Evolutionary conservation across 1,140 invertebrate species (phyloP).

Genomic region (Zaprionus camerounensis): DNA sequence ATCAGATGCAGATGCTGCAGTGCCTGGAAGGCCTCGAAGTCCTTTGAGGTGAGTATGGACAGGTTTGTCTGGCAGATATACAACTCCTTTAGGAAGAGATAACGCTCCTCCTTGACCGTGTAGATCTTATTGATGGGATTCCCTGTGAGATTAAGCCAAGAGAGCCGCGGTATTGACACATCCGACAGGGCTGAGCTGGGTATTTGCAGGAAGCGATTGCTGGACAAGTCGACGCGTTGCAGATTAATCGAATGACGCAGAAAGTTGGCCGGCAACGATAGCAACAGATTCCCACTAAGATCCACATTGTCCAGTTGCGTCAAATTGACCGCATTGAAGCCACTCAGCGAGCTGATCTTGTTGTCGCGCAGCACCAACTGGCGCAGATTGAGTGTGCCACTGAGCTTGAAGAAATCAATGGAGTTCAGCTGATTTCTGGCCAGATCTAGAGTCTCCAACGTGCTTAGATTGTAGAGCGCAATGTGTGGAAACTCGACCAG

Average conservation of each 20-base stretch:
- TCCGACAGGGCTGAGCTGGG: constrained; percentile 92
- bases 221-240: constrained; percentile 90
- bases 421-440: constrained; percentile 89
- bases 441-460: constrained; percentile 90
- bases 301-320: constrained; percentile 90
- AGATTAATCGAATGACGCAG: constrained; percentile 90
- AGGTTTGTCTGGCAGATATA: constrained; percentile 93
- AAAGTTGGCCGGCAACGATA: constrained; percentile 92
- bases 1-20: constrained; percentile 90
- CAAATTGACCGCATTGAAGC: constrained; percentile 90
- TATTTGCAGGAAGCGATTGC: constrained; percentile 92
- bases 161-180: constrained; percentile 89
- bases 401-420: constrained; percentile 91
- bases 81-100: constrained; percentile 90
- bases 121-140: constrained; percentile 91
- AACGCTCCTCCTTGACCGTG: constrained; percentile 80
- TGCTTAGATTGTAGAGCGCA: constrained; percentile 89
- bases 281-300: constrained; percentile 90
- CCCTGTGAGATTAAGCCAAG: constrained; percentile 91
- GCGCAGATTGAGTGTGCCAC: constrained; percentile 89
- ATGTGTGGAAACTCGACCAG: constrained; percentile 91
- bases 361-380: constrained; percentile 90
- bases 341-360: constrained; percentile 89
- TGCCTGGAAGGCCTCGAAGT: constrained; percentile 94
- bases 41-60: constrained; percentile 93